phyloP scores from a whole-genome alignment of 2,888 invertebrate genomes.

The Gastrophysa polygoni region DNA sequence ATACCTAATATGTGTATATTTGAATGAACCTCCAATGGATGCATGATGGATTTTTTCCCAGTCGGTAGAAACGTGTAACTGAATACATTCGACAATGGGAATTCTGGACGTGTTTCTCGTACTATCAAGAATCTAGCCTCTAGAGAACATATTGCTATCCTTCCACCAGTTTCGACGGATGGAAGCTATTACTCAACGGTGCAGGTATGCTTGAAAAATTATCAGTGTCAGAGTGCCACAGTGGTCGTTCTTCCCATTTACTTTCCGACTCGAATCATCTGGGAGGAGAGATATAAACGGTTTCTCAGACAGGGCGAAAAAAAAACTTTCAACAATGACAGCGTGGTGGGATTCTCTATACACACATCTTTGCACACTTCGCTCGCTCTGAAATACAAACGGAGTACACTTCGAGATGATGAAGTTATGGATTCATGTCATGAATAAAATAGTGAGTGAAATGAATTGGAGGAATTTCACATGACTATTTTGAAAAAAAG shows the following conservation, averaged over 20 bases:
- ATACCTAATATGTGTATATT: too few species aligned
- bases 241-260: neutral
- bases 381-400: too few species aligned
- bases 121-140: neutral
- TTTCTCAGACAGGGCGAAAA: neutral
- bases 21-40: too few species aligned
- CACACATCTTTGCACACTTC: neutral
- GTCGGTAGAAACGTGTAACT: too few species aligned
- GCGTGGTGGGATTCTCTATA: neutral
- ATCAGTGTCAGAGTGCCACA: neutral
- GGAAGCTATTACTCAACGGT: neutral
- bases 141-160: neutral
- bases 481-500: too few species aligned
- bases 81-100: too few species aligned
- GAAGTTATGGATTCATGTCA: too few species aligned
- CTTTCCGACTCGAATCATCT: neutral
- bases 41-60: too few species aligned
- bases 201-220: constrained; percentile 1
- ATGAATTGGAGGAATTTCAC: too few species aligned
- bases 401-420: too few species aligned
- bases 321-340: neutral
- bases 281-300: neutral
- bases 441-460: too few species aligned
- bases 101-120: too few species aligned
- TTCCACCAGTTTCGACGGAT: neutral